phyloP scores from a whole-genome alignment of 2,113 vertebrate genomes.

The Raja brachyura region DNA sequence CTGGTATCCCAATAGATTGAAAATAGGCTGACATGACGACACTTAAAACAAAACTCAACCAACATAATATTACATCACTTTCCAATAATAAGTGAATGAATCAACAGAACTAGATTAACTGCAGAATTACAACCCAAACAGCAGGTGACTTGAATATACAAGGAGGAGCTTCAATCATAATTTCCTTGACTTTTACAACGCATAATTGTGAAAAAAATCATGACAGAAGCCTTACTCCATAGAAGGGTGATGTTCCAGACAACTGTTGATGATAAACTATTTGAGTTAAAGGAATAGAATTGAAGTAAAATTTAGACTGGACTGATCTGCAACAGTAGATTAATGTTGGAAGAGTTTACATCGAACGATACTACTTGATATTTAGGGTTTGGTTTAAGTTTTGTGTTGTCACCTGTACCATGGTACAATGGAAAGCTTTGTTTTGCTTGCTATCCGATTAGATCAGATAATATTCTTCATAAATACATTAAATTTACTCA shows the following conservation, averaged over 20 bases:
- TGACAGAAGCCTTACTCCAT: neutral
- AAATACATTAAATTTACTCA: no score
- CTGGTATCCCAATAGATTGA: neutral
- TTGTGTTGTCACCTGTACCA: no score
- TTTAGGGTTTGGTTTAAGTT: no score
- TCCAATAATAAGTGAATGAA: neutral
- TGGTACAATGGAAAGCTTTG: no score
- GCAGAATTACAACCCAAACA: neutral
- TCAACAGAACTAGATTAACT: neutral
- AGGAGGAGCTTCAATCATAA: neutral
- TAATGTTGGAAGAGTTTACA: neutral
- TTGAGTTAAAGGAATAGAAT: neutral
- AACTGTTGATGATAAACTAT: neutral
- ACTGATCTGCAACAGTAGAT: neutral
- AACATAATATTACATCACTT: neutral
- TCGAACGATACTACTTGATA: no score
- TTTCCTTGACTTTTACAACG: neutral
- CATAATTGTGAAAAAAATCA: neutral
- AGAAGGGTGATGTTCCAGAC: neutral
- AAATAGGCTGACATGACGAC: neutral
- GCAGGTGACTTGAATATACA: neutral
- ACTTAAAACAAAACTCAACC: no score
- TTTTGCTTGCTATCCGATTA: no score
- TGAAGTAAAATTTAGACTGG: neutral
- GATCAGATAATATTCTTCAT: no score